These are phyloP conservation scores for Portunus trituberculatus DNA, from an alignment of 1,140 invertebrate genomes.

Conservation along the genomic window DNA sequence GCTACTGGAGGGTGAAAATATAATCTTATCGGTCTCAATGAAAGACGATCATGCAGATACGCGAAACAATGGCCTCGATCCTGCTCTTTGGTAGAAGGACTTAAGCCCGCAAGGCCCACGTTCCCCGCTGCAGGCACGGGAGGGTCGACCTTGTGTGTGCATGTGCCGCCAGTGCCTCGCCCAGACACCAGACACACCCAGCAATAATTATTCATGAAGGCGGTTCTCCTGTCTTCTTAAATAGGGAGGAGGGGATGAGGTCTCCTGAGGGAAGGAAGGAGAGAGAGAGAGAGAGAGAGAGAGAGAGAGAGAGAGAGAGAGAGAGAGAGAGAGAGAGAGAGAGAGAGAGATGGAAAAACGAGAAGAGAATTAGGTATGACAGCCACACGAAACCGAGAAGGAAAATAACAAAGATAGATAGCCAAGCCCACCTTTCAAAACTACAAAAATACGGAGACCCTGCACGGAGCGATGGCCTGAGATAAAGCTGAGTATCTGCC, in stretches of 20 bases:
- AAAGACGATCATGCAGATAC: slow-evolving; percentile 21
- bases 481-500: neutral
- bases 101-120: neutral
- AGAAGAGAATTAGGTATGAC: slow-evolving; percentile 23
- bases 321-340: neutral
- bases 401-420: neutral
- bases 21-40: neutral
- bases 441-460: no score
- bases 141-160: neutral
- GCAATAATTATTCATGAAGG: slow-evolving; percentile 23
- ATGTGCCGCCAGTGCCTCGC: neutral
- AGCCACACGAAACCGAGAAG: neutral
- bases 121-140: neutral
- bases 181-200: slow-evolving; percentile 9
- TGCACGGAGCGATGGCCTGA: no score
- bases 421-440: neutral
- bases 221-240: slow-evolving; percentile 20
- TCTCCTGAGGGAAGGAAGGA: neutral
- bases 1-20: neutral
- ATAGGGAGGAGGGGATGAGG: slow-evolving; percentile 1
- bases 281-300: neutral
- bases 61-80: neutral
- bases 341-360: neutral
- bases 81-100: neutral
- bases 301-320: neutral